Base-by-base conservation (phyloP, 92 coral and sea anemone genomes). In the Galaxea fascicularis region DNA sequence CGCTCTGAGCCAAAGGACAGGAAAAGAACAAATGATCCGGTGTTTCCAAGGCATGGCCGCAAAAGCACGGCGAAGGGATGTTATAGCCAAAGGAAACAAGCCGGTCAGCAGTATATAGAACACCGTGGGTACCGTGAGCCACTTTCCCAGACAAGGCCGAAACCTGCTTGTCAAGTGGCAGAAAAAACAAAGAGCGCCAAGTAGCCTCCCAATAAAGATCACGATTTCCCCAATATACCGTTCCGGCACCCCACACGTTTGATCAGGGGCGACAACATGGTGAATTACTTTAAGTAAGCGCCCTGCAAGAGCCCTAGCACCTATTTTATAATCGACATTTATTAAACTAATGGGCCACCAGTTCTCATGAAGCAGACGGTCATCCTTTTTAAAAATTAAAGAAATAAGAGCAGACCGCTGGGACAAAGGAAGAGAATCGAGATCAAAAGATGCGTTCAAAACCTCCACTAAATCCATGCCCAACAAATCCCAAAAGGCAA, bases 271-370 rank as follows among this genome's bases (percentile, higher is more conserved):
- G 6, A 35, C 6, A 2, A 35, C 41, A 35, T 35, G 41, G 6
- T 35, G n/a, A n/a, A n/a, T n/a, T n/a, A n/a, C n/a, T n/a, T n/a
- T n/a, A n/a, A n/a, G n/a, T n/a, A n/a, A n/a, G n/a, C n/a, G n/a
- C n/a, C n/a, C n/a, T n/a, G n/a, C n/a, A n/a, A n/a, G n/a, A n/a
- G n/a, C n/a, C n/a, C n/a, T n/a, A n/a, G n/a, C n/a, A n/a, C n/a
- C n/a, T n/a, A n/a, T n/a, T n/a, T 89, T 89, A 79, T 89, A 89
- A 28, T 91, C 94, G 4, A 77, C 91, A 26, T 88, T 83, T 14
- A 74, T 18, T 1, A 73, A 51, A 0, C 78, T 18, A 0, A 85
- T 78, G 10, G 85, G 89, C 0, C 59, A 28, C 89, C 86, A n/a
- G n/a, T n/a, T n/a, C n/a, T n/a, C n/a, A n/a, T n/a, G n/a, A n/a